Evolutionary conservation across 2,888 invertebrate genomes (phyloP), one percentile per base, ranked within the genome.

Genomic region (Adela reaumurella): DNA sequence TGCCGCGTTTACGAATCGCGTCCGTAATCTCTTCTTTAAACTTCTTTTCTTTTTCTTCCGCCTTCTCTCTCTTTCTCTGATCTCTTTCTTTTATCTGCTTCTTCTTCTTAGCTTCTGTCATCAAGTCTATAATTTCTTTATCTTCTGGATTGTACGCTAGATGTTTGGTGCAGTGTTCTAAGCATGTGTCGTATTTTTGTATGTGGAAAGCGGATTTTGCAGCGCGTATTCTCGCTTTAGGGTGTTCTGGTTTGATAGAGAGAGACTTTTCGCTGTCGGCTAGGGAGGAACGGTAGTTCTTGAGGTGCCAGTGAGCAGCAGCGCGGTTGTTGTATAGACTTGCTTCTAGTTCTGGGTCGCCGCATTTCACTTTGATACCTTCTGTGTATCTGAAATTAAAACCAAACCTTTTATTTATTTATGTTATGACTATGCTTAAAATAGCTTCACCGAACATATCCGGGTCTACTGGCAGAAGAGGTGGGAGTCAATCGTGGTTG

Each of bases 321-420:
- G 97, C 91, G 53, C 98, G 82, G 64, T 99, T 99, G 59, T 94
- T 94, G 60, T 93, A 90, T 14, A 99, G 78, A 51, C 87, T 86
- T 6, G 95, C 89, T 62, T 91, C 87, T 1, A 96, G 67, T 55
- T 89, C 86, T 1, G 70, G 61, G 53, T 83, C 74, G 55, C 89
- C 81, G 65, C 90, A 90, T 59, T 87, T 88, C 2, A 84, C 80
- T 67, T 88, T 90, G 42, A 98, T 84, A 1, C 93, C 98, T 70
- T 95, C 94, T 0, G 94, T 92, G 64, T 97, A 97, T 49, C 89
- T 88, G 61, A 19, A 62, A 63, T 49, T 24, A 8, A 4, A 24
- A 24, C 4, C 24, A 24, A n/a, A n/a, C n/a, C n/a, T n/a, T n/a
- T n/a, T n/a, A n/a, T n/a, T n/a, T n/a, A n/a, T n/a, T n/a, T n/a